Evolutionary conservation across 2,113 vertebrate genomes (phyloP).

Genomic region (Pelobates fuscus): DNA sequence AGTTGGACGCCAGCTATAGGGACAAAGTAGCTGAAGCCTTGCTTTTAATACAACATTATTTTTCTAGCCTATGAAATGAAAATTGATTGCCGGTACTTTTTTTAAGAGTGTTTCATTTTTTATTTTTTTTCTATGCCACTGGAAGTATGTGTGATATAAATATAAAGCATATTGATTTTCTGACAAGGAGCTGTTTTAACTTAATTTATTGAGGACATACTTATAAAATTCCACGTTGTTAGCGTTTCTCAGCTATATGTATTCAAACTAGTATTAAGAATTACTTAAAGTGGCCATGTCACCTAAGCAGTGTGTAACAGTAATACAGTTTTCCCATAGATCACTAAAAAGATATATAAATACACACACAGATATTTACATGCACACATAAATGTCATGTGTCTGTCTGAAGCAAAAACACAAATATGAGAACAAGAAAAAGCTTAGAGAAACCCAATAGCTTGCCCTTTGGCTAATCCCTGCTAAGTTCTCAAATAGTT

Average conservation of each 20-base stretch:
- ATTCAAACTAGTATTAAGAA: not conserved
- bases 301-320: not conserved
- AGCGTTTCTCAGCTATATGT: not conserved
- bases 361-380: too few relatives aligned
- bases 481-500: too few relatives aligned
- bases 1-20: conserved; percentile 67
- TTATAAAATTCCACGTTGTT: not conserved
- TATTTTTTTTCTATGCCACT: conserved; percentile 59
- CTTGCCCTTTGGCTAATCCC: too few relatives aligned
- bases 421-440: too few relatives aligned
- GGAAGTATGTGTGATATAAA: conserved; percentile 64
- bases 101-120: conserved; percentile 42
- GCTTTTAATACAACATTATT: conserved; percentile 73
- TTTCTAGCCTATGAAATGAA: conserved; percentile 60
- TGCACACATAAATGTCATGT: too few relatives aligned
- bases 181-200: conserved; percentile 13
- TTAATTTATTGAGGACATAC: conserved; percentile 20
- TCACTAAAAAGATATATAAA: too few relatives aligned
- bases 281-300: not conserved
- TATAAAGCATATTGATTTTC: conserved; percentile 53
- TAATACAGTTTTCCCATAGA: too few relatives aligned
- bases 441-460: too few relatives aligned
- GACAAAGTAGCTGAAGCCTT: conserved; percentile 72
- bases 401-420: too few relatives aligned
- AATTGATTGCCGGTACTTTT: conserved; percentile 67